Conservation (phyloP, 2,113 vertebrate species). For the Panthera uncia region DNA sequence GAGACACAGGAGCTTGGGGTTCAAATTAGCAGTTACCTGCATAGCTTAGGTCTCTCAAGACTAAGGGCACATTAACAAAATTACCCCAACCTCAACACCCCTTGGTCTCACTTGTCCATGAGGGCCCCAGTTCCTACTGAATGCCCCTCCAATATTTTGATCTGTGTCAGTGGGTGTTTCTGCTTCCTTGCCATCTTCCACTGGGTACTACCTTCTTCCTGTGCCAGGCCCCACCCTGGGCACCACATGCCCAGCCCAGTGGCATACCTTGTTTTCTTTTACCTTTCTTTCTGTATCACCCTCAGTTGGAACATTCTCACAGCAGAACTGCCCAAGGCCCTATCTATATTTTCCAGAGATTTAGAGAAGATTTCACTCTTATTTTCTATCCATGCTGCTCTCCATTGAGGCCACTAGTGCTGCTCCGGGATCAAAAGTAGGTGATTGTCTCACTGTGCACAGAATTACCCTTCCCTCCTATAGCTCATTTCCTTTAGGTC, state of each 20-base stretch:
- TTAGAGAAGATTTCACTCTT: background rate
- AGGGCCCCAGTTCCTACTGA: background rate
- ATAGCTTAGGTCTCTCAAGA: background rate
- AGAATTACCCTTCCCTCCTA: background rate
- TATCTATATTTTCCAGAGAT: background rate
- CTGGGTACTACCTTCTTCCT: background rate
- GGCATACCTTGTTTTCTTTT: rapidly evolving
- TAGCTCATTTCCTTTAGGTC: background rate
- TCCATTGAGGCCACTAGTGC: background rate
- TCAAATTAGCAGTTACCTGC: background rate
- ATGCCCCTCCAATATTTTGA: background rate
- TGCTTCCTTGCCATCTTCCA: background rate
- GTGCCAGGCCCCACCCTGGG: too few relatives aligned
- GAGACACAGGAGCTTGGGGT: background rate
- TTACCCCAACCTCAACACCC: rapidly evolving
- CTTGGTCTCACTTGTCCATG: background rate
- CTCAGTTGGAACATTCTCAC: background rate
- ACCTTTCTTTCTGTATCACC: background rate
- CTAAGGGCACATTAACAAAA: background rate
- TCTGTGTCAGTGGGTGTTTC: background rate
- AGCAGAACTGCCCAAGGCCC: background rate
- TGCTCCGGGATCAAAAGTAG: background rate
- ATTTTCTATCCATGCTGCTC: background rate
- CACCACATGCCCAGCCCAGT: rapidly evolving
- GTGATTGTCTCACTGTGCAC: rapidly evolving